Evolutionary conservation across 2,888 invertebrate genomes (phyloP), one percentile per base, ranked within the genome.

Genomic region (Ephialtes manifestator): DNA sequence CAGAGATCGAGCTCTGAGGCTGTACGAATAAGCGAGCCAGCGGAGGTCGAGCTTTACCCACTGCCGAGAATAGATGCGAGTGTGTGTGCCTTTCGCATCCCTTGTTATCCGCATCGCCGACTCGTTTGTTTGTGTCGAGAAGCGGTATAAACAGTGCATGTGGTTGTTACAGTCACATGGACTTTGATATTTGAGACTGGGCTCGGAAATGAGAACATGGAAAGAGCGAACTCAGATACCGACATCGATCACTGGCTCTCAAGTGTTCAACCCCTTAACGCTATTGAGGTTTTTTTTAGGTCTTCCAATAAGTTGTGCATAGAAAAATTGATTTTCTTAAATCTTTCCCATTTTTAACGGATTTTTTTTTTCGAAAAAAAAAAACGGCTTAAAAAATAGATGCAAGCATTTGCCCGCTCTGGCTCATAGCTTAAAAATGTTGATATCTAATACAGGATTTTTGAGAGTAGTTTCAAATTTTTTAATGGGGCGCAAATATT

Each of bases 21-120:
- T 80, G 71, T 80, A 80, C 79, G 72, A 80, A 80, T 80, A 80
- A 80, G 28, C 79, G 71, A 13, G 43, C 46, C 24, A 46, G 11
- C 18, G 46, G 58, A 58, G 43, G 43, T 11, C 28, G 67, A 60
- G 65, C 72, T 80, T 46, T 72, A 80, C 53, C 67, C 67, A 72
- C 53, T 58, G 80, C 53, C 67, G 72, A 67, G 74, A 80, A 80
- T 80, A 74, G 72, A 80, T 24, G 55, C 39, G 48, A n/a, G 15
- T 35, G 11, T 72, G 63, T 18, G 60, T 53, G 51, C 43, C 51
- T 43, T 79, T 20, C 71, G 63, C 48, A 39, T 24, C 31, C 28
- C 60, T 78, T 60, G 78, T 79, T 79, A 79, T 79, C 78, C 39
- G 51, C 63, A 65, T 65, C 58, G 20, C 24, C 60, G 71, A 53